These are phyloP conservation scores for Gryllus bimaculatus DNA, from an alignment of 1,140 invertebrate species.

Conservation along the genomic window DNA sequence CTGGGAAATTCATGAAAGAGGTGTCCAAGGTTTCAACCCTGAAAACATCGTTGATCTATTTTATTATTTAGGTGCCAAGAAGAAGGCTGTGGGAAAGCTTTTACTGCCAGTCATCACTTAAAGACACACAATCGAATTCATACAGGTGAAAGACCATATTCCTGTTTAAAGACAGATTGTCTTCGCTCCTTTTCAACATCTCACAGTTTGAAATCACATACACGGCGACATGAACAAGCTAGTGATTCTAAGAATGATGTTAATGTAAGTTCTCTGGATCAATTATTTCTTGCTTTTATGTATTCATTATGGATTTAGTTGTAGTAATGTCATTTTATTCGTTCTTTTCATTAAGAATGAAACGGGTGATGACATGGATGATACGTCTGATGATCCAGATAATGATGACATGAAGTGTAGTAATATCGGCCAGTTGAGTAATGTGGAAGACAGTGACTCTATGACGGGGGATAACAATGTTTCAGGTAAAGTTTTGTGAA, in stretches of 20 bases:
- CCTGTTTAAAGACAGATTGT: slow-evolving; percentile 61
- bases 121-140: slow-evolving; percentile 75
- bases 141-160: slow-evolving; percentile 66
- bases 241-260: slow-evolving; percentile 10
- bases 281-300: neutral
- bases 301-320: neutral
- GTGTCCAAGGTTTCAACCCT: neutral
- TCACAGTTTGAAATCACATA: slow-evolving; percentile 71
- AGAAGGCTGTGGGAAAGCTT: slow-evolving; percentile 80
- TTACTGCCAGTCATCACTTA: slow-evolving; percentile 87
- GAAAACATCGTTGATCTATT: neutral
- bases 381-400: too few species aligned
- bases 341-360: too few species aligned
- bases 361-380: too few species aligned
- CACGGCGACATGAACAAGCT: slow-evolving; percentile 48
- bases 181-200: slow-evolving; percentile 68
- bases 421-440: too few species aligned
- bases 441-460: too few species aligned
- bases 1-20: neutral
- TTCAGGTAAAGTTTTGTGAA: too few species aligned
- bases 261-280: neutral
- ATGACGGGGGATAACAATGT: too few species aligned
- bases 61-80: slow-evolving; percentile 53
- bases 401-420: too few species aligned
- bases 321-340: too few species aligned